Evolutionary conservation across 2,113 vertebrate genomes (phyloP), one percentile per base, ranked within the genome.

Genomic region (Athene cunicularia): DNA sequence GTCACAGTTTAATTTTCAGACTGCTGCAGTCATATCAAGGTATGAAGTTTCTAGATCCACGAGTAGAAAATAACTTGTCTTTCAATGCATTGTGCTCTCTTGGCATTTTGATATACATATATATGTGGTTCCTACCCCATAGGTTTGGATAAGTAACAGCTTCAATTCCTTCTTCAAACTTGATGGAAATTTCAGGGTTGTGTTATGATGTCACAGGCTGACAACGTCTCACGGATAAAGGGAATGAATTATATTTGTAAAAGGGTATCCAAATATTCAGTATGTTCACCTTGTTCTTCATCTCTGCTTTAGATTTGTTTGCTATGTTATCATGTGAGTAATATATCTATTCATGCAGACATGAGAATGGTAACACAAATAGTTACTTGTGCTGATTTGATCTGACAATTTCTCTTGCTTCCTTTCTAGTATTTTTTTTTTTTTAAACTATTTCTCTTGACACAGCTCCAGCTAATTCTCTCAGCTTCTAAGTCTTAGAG

Each of bases 381-480:
- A 81, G 58, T 66, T 88, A 63, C 52, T 80, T 39, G 14, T 33
- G 55, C 6, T 22, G 13, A 79, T 90, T 77, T 90, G 43, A 50
- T 55, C 47, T 90, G 41, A 82, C n/a, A 88, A 74, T 93, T 18
- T n/a, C 62, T 80, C 60, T 80, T 86, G 7, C 37, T 80, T 86
- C 52, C 50, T 88, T 94, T 47, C 30, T 83, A 20, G 8, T 32
- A 14, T 8, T 21, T 87, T 56, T 10, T 63, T 53, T 58, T 58
- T 50, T 20, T 12, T 26, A 13, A 53, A 77, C 56, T 86, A 77
- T 88, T 94, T 95, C 41, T 94, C 79, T 95, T 97, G 95, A 94
- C 66, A 90, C 27, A 77, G 21, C n/a, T 95, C 90, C 94, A 95
- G 82, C 26, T 92, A 86, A 59, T 92, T 90, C 90, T 92, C 74